Evolutionary conservation across 2,797 vertebrate species (phyloP), one percentile per base, ranked within the genome.

Genomic region (Lacerta agilis): DNA sequence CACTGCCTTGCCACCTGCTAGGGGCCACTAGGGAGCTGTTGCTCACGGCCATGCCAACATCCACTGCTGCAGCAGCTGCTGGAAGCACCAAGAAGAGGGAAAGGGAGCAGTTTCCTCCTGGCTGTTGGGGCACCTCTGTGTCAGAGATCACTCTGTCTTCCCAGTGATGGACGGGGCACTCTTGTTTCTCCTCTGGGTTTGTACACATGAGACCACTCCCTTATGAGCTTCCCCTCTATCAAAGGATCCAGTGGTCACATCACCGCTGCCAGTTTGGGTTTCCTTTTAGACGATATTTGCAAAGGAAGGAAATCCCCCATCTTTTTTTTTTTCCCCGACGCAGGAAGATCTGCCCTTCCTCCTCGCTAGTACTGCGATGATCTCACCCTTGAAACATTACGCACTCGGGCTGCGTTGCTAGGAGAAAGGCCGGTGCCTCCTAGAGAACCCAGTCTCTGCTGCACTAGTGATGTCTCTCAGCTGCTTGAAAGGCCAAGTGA

Each of bases 291-390:
- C 58, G 20, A 23, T 58, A 23, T 33, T 58, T 33, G 6, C 55
- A 55, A 43, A 76, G 20, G 49, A 61, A 84, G 82, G 71, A 87
- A 84, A 43, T 58, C 67, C 33, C 81, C 49, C 49, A 4, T 49
- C 49, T 49, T 55, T 49, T 75, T 75, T 83, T 58, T 41, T 17
- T 82, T 36, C 9, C 38, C 38, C 38, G 5, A 17, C 23, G 18
- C 77, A 81, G 83, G 87, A 89, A 80, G 58, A 81, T 7, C 36
- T 58, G 4, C 81, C 81, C 49, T 88, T 88, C 87, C 87, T 83
- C 45, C 23, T 45, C 72, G 7, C 8, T 73, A 6, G 17, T 55
- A 67, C 13, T 72, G 69, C 69, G 45, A 80, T 64, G 69, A 81
- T 75, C 58, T 75, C 38, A 75, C 25, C 55, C n/a, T 36, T 27